Conservation (phyloP, 2,797 vertebrate genomes). For the Acanthornis magna region DNA sequence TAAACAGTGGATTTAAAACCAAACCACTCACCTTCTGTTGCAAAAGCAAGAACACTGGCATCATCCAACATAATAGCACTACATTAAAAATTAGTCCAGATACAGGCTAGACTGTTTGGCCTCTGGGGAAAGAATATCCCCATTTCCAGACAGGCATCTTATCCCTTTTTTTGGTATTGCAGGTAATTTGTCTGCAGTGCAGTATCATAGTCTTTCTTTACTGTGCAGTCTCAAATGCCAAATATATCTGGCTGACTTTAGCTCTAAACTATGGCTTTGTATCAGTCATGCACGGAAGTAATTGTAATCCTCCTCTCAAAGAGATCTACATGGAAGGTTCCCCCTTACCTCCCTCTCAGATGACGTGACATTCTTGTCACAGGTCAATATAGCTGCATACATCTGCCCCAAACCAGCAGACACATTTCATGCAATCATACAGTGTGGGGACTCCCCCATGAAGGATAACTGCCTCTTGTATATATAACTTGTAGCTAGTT, state of each 20-base stretch:
- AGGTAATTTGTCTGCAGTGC: background rate
- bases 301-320: background rate
- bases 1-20: background rate
- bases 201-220: background rate
- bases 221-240: background rate
- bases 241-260: background rate
- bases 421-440: background rate
- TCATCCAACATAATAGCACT: background rate
- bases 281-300: background rate
- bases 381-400: background rate
- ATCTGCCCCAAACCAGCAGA: background rate
- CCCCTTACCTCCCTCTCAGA: background rate
- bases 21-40: background rate
- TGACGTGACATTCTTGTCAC: background rate
- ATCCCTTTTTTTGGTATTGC: background rate
- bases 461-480: background rate
- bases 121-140: background rate
- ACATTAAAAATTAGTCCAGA: background rate
- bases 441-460: background rate
- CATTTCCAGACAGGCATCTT: background rate
- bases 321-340: background rate
- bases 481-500: background rate
- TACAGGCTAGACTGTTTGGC: background rate
- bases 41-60: background rate
- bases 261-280: background rate